Conservation (phyloP, 2,797 vertebrate genomes). For the Sternarchorhynchus goeldii region DNA sequence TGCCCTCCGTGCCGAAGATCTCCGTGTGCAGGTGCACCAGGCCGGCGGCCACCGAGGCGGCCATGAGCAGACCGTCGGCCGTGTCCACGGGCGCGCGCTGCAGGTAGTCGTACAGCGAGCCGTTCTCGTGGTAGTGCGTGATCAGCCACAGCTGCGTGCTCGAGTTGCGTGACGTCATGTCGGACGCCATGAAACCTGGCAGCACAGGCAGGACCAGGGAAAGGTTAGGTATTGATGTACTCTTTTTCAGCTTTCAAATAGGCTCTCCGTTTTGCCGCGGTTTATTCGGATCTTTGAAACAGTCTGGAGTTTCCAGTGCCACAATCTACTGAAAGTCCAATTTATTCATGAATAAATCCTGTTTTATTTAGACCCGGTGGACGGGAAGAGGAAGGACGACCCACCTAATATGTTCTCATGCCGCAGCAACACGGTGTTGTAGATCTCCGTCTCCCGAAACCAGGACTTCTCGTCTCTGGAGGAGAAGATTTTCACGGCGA, state of each 20-base stretch:
- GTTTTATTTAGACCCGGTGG: background rate
- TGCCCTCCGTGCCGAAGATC: conserved; percentile 82
- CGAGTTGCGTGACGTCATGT: conserved; percentile 85
- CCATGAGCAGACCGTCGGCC: conserved; percentile 78
- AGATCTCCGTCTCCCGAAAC: conserved; percentile 85
- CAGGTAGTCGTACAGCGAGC: conserved; percentile 83
- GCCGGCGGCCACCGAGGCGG: conserved; percentile 76
- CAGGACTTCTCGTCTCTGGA: conserved; percentile 84
- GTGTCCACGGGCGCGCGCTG: conserved; percentile 80
- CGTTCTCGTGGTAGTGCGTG: conserved; percentile 84
- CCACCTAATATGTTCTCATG: conserved; percentile 84
- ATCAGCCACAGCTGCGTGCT: conserved; percentile 87
- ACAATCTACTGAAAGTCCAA: too few relatives aligned
- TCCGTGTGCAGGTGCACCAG: conserved; percentile 83
- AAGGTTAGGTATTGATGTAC: too few relatives aligned
- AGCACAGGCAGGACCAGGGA: background rate
- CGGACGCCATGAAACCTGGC: conserved; percentile 82
- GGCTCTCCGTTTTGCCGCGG: too few relatives aligned
- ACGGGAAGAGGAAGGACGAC: conserved; percentile 17
- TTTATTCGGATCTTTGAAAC: too few relatives aligned
- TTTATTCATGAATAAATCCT: background rate
- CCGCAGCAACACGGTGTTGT: conserved; percentile 81
- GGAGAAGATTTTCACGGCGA: conserved; percentile 85
- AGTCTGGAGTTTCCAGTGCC: too few relatives aligned
- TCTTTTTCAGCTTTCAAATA: too few relatives aligned